Evolutionary conservation across 1,140 invertebrate species (phyloP).

Genomic region (Plutomurus gul): DNA sequence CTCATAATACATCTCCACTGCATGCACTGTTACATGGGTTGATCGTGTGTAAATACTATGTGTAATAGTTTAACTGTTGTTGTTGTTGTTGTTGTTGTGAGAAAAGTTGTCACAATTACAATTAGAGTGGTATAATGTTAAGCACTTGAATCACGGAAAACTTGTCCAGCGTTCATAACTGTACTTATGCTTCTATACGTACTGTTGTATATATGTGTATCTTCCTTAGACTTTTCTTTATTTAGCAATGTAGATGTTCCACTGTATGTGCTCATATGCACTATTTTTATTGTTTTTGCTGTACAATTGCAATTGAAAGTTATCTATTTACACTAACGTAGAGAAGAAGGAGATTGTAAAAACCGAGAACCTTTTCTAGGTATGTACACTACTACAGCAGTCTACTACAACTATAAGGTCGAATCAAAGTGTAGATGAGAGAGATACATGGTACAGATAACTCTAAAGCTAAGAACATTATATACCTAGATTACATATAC

Average conservation of each 20-base stretch:
- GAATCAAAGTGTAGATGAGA: not conserved
- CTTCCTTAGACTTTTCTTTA: too few species aligned
- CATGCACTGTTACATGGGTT: too few species aligned
- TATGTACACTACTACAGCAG: not conserved
- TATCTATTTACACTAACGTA: too few species aligned
- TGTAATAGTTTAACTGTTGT: too few species aligned
- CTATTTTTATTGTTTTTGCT: not conserved
- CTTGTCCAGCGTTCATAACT: too few species aligned
- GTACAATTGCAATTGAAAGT: not conserved
- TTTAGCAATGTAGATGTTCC: not conserved
- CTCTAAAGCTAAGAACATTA: not conserved
- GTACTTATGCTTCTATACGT: not conserved
- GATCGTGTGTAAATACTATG: too few species aligned
- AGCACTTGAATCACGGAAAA: not conserved
- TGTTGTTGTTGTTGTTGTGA: not conserved
- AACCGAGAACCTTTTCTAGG: not conserved
- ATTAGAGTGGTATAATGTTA: not conserved
- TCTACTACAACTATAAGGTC: not conserved
- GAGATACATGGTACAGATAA: not conserved
- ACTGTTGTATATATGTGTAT: not conserved
- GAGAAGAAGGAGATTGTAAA: not conserved
- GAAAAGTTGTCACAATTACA: constrained; percentile 17
- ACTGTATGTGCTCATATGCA: not conserved
- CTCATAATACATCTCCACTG: too few species aligned
- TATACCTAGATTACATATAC: constrained; percentile 3